Base-by-base conservation (phyloP, 1,140 invertebrate species). In the Fopius arisanus region DNA sequence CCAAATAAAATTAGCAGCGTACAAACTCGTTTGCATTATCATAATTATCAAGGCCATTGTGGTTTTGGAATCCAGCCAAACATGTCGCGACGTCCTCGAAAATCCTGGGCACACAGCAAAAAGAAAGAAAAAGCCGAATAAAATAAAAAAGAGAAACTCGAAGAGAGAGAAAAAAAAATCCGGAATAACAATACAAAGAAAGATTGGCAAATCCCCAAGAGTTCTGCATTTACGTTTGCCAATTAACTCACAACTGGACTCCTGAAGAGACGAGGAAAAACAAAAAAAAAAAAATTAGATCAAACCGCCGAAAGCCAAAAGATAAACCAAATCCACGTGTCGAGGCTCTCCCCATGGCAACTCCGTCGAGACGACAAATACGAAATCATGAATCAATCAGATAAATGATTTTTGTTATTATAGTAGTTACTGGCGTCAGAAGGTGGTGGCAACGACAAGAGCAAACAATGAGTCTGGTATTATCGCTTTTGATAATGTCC, bases 51-150 rank as follows among this genome's bases (percentile, higher is more conserved):
- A 59, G 54, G 54, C 54, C 54, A 14, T 12, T 23, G 19, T 59
- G 54, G 54, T 59, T 59, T 59, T 59, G 54, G 54, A 59, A 59
- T 59, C 54, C 54, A 59, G 54, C 54, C 54, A 59, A 59, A 59
- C 54, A 59, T 28, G 54, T 59, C 23, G 54, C 54, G 54, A 59
- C 54, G 54, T 59, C 54, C 54, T 59, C 54, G 54, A 59, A 59
- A 59, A 59, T 59, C 54, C 54, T 59, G 23, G 54, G 54, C 16
- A 12, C 26, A 59, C 2, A 1, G n/a, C n/a, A n/a, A n/a, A n/a
- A 51, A 5, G 41, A 43, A 16, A 12, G n/a, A 16, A 14, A 51
- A 14, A 51, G 9, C 1, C 5, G 19, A 51, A 51, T 7, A 21
- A 51, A 51, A 19, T 21, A 12, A 14, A 51, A n/a, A 51, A 51